phyloP scores from a whole-genome alignment of 1,140 invertebrate genomes.

The Pogonomyrmex californicus region DNA sequence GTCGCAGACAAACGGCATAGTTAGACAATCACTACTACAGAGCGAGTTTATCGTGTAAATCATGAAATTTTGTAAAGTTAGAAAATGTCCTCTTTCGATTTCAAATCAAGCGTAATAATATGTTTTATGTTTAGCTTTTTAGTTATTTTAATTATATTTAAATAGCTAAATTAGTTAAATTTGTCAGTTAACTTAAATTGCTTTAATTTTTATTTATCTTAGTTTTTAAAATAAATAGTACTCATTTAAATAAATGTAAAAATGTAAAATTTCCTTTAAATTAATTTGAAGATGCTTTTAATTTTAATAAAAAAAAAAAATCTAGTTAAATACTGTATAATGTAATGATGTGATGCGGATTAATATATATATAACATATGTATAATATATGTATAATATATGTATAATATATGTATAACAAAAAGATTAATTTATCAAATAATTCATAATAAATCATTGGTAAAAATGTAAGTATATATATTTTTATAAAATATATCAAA shows the following conservation, averaged over 20 bases:
- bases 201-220: slow-evolving; percentile 8
- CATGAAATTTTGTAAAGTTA: neutral
- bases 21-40: neutral
- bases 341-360: neutral
- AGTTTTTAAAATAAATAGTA: neutral
- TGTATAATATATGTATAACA: too few species aligned
- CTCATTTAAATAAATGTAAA: slow-evolving; percentile 1
- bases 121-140: neutral
- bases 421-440: neutral
- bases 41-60: slow-evolving; percentile 22
- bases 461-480: neutral
- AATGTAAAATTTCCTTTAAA: neutral
- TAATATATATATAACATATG: neutral
- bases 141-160: neutral
- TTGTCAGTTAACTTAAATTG: neutral
- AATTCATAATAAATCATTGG: neutral
- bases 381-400: too few species aligned
- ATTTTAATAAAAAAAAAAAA: neutral
- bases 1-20: neutral
- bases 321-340: neutral
- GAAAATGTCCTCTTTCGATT: neutral
- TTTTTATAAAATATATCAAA: neutral
- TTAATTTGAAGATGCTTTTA: neutral
- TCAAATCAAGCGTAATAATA: neutral
- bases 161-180: neutral